Conservation (phyloP, 1,140 invertebrate species). For the Diploscapter pachys region DNA sequence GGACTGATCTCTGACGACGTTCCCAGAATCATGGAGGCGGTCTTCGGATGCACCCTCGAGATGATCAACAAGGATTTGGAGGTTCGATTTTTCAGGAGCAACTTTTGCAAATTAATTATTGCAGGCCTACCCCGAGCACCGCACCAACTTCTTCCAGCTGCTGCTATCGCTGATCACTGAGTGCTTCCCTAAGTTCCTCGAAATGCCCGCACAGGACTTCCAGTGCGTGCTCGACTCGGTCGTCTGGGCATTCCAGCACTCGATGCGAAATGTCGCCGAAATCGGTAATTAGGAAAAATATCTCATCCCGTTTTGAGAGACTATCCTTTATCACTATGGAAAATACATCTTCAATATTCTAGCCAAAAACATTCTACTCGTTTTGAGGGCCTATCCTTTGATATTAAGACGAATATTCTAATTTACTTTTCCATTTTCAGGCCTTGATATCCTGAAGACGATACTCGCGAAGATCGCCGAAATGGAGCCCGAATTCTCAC, state of each 20-base stretch:
- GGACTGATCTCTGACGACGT: constrained; percentile 63
- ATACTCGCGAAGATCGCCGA: constrained; percentile 13
- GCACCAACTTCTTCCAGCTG: constrained; percentile 94
- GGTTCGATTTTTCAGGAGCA: background rate
- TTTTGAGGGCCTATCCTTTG: background rate
- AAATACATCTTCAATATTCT: no score
- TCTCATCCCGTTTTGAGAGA: no score
- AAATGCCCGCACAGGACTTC: constrained; percentile 91
- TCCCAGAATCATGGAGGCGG: constrained; percentile 96
- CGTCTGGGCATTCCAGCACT: constrained; percentile 99
- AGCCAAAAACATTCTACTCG: no score
- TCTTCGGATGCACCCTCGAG: constrained; percentile 95
- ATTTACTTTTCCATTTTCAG: constrained; percentile 9
- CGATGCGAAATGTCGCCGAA: constrained; percentile 99
- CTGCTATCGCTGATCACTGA: constrained; percentile 70
- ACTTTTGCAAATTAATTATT: background rate
- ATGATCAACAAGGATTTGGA: constrained; percentile 97
- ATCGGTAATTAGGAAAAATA: constrained; percentile 66
- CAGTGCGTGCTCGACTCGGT: constrained; percentile 96
- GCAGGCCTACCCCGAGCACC: constrained; percentile 93
- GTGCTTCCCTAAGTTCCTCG: constrained; percentile 69
- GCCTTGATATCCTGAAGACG: constrained; percentile 26
- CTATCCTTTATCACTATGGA: no score
- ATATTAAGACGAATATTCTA: background rate
- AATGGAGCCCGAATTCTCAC: background rate